These are phyloP conservation scores for Callipepla californica DNA, from an alignment of 2,113 vertebrate species.

Conservation along the genomic window DNA sequence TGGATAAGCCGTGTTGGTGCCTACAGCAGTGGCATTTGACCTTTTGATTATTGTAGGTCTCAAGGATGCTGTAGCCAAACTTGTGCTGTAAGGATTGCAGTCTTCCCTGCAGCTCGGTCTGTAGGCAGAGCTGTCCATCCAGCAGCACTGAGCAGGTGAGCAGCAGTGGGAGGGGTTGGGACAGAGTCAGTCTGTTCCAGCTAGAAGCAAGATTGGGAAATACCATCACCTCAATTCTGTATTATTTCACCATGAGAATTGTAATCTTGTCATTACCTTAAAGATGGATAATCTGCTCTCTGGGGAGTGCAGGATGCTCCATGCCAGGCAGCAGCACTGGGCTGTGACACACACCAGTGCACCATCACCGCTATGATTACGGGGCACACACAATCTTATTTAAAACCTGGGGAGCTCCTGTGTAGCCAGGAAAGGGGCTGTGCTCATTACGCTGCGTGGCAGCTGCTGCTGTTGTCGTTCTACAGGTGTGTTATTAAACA, in stretches of 20 bases:
- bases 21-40: neutral
- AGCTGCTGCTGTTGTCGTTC: neutral
- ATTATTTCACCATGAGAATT: constrained; percentile 14
- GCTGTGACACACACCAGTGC: neutral
- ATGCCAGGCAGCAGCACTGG: neutral
- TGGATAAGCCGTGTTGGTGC: neutral
- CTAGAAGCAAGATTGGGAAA: constrained; percentile 36
- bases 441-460: neutral
- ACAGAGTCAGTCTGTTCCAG: neutral
- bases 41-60: neutral
- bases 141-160: neutral
- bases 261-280: constrained; percentile 53
- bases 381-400: neutral
- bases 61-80: neutral
- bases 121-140: neutral
- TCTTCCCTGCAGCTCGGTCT: neutral
- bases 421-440: neutral
- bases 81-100: neutral
- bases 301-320: neutral
- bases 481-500: constrained; percentile 11
- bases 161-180: neutral
- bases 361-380: neutral
- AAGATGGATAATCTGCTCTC: neutral
- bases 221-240: constrained; percentile 41
- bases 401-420: neutral